Conservation (phyloP, 2,888 invertebrate species). For the Hyppa rectilinea region DNA sequence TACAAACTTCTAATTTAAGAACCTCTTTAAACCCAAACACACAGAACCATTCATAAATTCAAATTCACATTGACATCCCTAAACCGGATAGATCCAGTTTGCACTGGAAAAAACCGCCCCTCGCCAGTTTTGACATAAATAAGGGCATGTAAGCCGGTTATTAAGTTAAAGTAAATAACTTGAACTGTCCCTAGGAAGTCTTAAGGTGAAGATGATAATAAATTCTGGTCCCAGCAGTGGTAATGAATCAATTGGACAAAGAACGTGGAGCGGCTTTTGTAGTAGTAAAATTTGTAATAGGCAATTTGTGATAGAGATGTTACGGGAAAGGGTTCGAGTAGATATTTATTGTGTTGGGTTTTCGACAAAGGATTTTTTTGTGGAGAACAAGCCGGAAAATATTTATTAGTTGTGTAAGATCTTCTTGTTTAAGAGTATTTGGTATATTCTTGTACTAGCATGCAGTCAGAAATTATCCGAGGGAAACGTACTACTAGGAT, state of each 20-base stretch:
- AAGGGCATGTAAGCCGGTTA: constrained; percentile 73
- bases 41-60: constrained; percentile 65
- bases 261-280: constrained; percentile 46
- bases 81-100: constrained; percentile 66
- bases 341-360: constrained; percentile 33
- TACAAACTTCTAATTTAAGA: constrained; percentile 59
- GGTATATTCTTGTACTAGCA: neutral
- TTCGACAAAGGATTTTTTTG: constrained; percentile 9
- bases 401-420: constrained; percentile 7
- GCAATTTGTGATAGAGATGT: constrained; percentile 57
- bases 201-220: constrained; percentile 65
- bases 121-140: constrained; percentile 69
- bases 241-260: constrained; percentile 67
- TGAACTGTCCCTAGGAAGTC: constrained; percentile 66
- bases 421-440: neutral
- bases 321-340: constrained; percentile 43
- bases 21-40: constrained; percentile 47
- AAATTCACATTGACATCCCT: constrained; percentile 65
- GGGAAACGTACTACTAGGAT: too few species aligned
- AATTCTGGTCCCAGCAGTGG: constrained; percentile 58
- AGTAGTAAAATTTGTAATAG: constrained; percentile 56
- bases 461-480: too few species aligned
- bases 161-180: constrained; percentile 78
- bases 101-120: constrained; percentile 67
- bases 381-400: constrained; percentile 2